A percentile compares a stretch with the other conserved stretches of the same genome.
Evolutionary conservation across 2,113 vertebrate genomes (phyloP).

Genomic region (Emberiza fucata): DNA sequence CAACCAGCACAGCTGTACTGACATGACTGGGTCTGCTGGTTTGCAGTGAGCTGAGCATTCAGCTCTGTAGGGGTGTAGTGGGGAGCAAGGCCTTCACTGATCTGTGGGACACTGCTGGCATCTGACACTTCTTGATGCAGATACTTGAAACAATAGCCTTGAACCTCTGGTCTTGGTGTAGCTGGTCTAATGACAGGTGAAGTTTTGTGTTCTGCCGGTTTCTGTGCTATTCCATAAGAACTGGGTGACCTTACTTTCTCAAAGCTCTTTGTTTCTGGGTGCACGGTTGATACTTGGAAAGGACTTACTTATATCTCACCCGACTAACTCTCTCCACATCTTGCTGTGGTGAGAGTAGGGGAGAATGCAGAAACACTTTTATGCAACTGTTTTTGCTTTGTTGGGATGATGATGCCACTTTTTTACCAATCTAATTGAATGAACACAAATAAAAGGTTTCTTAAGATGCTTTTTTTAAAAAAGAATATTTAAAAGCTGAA

Average conservation of each 20-base stretch:
- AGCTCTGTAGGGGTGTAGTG: no score
- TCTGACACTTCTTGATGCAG: neutral
- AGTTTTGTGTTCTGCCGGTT: neutral
- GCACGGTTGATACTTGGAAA: neutral
- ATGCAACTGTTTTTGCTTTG: neutral
- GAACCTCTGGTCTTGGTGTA: neutral
- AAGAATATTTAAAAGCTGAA: neutral
- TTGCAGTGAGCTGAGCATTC: neutral
- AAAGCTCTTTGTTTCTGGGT: neutral
- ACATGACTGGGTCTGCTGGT: rapidly evolving
- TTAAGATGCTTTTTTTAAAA: neutral
- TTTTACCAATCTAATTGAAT: neutral
- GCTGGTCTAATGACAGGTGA: neutral
- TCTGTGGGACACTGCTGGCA: neutral
- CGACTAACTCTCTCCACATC: neutral
- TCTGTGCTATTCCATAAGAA: neutral
- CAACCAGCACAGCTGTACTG: neutral
- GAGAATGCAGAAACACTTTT: neutral
- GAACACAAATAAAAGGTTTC: neutral
- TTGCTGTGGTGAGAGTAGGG: neutral
- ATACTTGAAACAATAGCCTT: neutral
- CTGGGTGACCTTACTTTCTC: neutral
- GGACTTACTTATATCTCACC: neutral
- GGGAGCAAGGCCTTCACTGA: neutral
- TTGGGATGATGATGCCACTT: neutral